These are phyloP conservation scores for Hoplodrina ambigua DNA, from an alignment of 2,888 invertebrate species.

Conservation along the genomic window DNA sequence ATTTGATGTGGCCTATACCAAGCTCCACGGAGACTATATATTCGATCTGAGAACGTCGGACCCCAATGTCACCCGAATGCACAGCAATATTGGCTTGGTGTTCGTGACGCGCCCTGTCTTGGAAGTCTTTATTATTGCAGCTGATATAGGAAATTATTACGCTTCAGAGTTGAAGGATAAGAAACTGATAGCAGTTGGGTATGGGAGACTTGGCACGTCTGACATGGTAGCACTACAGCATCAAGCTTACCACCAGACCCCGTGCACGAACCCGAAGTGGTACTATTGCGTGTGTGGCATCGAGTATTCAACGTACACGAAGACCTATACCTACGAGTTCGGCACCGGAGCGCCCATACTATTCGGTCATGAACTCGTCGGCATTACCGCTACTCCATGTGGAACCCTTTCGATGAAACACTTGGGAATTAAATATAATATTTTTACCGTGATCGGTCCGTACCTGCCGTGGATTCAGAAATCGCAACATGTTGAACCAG, in stretches of 20 bases:
- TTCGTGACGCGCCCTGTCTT: constrained; percentile 69
- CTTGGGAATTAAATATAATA: constrained; percentile 70
- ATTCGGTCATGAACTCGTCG: constrained; percentile 70
- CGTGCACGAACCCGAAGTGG: constrained; percentile 80
- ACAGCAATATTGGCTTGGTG: constrained; percentile 80
- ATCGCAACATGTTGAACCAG: constrained; percentile 36
- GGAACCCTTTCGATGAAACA: constrained; percentile 66
- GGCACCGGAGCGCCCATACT: constrained; percentile 80
- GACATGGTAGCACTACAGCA: constrained; percentile 70
- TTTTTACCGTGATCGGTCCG: constrained; percentile 79
- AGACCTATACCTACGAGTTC: constrained; percentile 70
- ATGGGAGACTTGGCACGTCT: constrained; percentile 66
- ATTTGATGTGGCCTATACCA: constrained; percentile 68
- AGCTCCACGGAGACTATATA: constrained; percentile 73
- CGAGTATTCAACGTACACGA: constrained; percentile 64
- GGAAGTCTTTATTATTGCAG: constrained; percentile 67
- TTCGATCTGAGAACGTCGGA: constrained; percentile 66
- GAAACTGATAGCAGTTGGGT: constrained; percentile 73
- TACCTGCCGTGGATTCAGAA: constrained; percentile 80
- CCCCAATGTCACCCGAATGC: constrained; percentile 70
- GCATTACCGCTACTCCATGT: constrained; percentile 73
- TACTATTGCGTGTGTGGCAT: constrained; percentile 81
- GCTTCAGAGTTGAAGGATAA: constrained; percentile 74
- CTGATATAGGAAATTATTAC: constrained; percentile 71
- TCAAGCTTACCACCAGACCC: constrained; percentile 73